Conservation (phyloP, 2,888 invertebrate genomes). For the Fragum sueziense region DNA sequence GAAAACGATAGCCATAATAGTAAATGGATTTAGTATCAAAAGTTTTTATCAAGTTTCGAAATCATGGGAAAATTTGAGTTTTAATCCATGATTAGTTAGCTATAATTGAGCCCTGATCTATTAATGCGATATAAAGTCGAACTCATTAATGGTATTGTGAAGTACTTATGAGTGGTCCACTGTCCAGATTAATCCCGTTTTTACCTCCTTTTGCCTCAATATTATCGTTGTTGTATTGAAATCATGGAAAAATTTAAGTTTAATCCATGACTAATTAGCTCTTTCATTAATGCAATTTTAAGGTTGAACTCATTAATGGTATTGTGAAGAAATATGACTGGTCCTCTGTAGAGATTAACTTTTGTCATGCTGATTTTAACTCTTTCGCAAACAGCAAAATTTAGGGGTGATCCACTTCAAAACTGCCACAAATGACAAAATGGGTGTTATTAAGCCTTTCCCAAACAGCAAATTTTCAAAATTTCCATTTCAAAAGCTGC, state of each 20-base stretch:
- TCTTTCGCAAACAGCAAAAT: not conserved
- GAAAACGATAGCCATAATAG: not conserved
- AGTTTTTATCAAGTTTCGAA: slow-evolving; percentile 4
- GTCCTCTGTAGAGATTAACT: too few species aligned
- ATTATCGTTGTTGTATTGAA: not conserved
- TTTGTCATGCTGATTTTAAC: too few species aligned
- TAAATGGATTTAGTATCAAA: not conserved
- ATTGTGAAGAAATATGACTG: not conserved
- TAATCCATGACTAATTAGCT: slow-evolving; percentile 4
- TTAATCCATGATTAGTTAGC: slow-evolving; percentile 8
- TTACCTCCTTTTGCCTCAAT: not conserved
- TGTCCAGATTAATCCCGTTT: too few species aligned
- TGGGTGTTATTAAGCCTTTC: too few species aligned
- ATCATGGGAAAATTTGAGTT: slow-evolving; percentile 8
- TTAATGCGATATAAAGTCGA: not conserved
- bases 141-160: not conserved
- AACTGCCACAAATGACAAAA: too few species aligned
- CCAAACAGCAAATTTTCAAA: too few species aligned
- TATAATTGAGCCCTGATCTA: slow-evolving; percentile 6
- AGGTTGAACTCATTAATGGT: not conserved
- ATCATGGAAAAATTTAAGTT: slow-evolving; percentile 8
- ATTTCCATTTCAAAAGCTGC: too few species aligned
- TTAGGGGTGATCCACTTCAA: not conserved
- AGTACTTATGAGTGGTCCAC: not conserved
- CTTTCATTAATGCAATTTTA: not conserved